These are phyloP conservation scores for Fistularia tabacaria DNA, from an alignment of 2,797 vertebrate species.

Conservation along the genomic window DNA sequence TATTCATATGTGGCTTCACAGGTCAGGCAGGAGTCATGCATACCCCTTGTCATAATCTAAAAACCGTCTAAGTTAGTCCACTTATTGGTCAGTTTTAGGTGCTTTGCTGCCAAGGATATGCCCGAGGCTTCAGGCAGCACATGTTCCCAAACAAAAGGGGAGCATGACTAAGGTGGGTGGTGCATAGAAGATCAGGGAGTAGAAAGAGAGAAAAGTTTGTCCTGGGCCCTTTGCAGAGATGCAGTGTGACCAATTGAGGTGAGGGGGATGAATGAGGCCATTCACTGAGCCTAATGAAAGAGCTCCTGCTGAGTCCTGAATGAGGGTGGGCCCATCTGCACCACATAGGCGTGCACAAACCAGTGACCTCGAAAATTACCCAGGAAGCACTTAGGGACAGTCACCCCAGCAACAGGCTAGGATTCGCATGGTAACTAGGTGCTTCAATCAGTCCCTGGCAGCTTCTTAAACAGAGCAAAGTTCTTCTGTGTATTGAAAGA, in stretches of 20 bases:
- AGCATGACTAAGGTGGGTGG: conserved; percentile 71
- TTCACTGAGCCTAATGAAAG: conserved; percentile 77
- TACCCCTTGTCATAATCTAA: too few relatives aligned
- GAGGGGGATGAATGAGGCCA: conserved; percentile 76
- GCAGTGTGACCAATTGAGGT: conserved; percentile 75
- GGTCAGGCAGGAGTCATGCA: too few relatives aligned
- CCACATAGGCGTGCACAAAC: conserved; percentile 79
- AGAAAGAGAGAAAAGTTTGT: conserved; percentile 72
- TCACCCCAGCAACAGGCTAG: conserved; percentile 76
- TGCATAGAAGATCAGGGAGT: conserved; percentile 60
- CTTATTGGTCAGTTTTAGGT: conserved; percentile 15
- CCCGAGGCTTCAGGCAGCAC: conserved; percentile 33
- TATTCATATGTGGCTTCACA: too few relatives aligned
- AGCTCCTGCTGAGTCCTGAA: conserved; percentile 72
- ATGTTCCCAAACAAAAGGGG: conserved; percentile 61
- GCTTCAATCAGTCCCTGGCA: conserved; percentile 72
- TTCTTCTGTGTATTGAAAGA: conserved; percentile 63
- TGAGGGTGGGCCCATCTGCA: conserved; percentile 78
- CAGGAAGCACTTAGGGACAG: conserved; percentile 80
- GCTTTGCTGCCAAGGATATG: conserved; percentile 39
- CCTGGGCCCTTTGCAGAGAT: conserved; percentile 65
- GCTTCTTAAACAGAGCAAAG: conserved; percentile 66
- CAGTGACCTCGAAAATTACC: conserved; percentile 83
- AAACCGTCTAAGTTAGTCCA: conserved; percentile 7
- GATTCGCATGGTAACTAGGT: conserved; percentile 76